Conservation (phyloP, 2,113 vertebrate genomes). For the Brachyhypopomus gauderio region DNA sequence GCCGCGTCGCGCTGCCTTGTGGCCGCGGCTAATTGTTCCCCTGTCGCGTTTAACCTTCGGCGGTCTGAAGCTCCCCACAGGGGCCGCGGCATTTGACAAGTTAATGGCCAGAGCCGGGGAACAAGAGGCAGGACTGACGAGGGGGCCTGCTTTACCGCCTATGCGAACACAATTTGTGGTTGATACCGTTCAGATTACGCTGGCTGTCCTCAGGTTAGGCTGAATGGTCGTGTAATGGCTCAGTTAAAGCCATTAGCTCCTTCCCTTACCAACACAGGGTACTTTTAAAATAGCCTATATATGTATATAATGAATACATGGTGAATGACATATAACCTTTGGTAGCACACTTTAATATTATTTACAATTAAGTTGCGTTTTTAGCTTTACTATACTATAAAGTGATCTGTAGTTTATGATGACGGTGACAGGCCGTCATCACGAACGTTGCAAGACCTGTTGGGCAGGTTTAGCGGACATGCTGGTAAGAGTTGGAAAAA, state of each 20-base stretch:
- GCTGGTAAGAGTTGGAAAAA: neutral
- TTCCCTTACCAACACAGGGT: neutral
- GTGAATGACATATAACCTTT: too few relatives aligned
- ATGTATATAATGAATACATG: too few relatives aligned
- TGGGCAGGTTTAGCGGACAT: constrained; percentile 3
- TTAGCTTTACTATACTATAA: neutral
- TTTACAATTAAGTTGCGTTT: neutral
- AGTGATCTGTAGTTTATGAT: neutral
- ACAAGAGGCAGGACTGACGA: constrained; percentile 20
- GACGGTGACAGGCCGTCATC: neutral
- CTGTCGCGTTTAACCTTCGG: constrained; percentile 64
- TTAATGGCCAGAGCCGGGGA: constrained; percentile 36
- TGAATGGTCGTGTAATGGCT: neutral
- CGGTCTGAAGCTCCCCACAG: constrained; percentile 51
- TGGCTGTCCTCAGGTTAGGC: constrained; percentile 32
- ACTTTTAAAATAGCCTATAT: neutral
- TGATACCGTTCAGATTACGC: constrained; percentile 12
- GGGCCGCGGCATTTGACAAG: constrained; percentile 35
- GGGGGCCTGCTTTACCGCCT: constrained; percentile 19
- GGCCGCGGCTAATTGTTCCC: constrained; percentile 62
- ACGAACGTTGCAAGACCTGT: neutral
- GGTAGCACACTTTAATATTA: neutral
- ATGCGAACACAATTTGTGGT: constrained; percentile 12
- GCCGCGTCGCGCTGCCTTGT: constrained; percentile 41
- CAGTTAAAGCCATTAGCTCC: constrained; percentile 1